Conservation (phyloP, 2,797 vertebrate species). For the Sebastolobus altivelis region DNA sequence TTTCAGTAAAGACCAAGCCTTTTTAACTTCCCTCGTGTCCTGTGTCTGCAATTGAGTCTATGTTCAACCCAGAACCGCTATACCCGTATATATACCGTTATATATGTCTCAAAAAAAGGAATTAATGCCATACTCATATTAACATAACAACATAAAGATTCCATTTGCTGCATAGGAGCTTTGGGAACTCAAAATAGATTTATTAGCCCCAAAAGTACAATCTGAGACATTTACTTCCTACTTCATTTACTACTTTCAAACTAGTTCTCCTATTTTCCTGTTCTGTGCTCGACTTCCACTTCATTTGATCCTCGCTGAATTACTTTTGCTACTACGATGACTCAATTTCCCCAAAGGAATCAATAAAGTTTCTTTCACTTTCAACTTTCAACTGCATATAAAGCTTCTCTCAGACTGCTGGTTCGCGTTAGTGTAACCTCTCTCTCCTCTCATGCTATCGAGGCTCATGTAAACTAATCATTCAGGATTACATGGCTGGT, state of each 20-base stretch:
- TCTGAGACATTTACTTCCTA: not conserved
- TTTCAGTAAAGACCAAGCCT: too few relatives aligned
- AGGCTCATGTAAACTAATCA: conserved; percentile 56
- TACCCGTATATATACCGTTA: too few relatives aligned
- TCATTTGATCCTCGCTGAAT: conserved; percentile 31
- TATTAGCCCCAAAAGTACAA: not conserved
- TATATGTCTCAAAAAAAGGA: not conserved
- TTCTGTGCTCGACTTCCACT: conserved; percentile 9
- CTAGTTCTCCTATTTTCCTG: conserved; percentile 6
- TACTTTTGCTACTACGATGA: conserved; percentile 11
- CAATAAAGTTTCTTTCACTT: conserved; percentile 24
- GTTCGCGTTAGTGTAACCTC: conserved; percentile 17
- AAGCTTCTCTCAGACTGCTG: conserved; percentile 15
- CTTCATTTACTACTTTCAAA: not conserved
- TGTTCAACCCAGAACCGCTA: too few relatives aligned
- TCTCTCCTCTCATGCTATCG: conserved; percentile 12
- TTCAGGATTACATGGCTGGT: conserved; percentile 48
- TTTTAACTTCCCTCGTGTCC: too few relatives aligned
- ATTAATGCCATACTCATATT: not conserved
- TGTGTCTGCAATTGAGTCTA: too few relatives aligned
- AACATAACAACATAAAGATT: not conserved
- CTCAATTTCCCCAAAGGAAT: conserved; percentile 40
- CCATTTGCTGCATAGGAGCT: not conserved
- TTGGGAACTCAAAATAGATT: not conserved
- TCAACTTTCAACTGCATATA: conserved; percentile 8